phyloP scores from a whole-genome alignment of 2,888 invertebrate genomes.

The Hyposoter didymator region DNA sequence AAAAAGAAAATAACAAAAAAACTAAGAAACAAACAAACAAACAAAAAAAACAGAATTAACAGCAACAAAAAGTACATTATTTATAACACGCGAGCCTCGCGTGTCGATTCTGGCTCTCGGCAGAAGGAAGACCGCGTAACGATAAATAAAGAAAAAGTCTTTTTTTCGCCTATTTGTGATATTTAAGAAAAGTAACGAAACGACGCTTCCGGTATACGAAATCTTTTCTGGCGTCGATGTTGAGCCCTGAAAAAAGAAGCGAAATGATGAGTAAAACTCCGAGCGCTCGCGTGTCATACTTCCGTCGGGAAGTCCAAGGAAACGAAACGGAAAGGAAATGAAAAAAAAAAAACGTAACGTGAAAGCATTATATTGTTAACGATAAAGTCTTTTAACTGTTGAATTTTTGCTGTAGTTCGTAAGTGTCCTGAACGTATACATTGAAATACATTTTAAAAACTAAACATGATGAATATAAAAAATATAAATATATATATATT shows the following conservation, averaged over 20 bases:
- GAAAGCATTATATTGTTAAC: slow-evolving; percentile 70
- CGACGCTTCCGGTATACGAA: slow-evolving; percentile 67
- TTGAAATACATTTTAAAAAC: slow-evolving; percentile 73
- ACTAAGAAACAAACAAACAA: too few relatives aligned
- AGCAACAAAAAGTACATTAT: slow-evolving; percentile 59
- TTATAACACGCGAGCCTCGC: slow-evolving; percentile 62
- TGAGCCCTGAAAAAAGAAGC: slow-evolving; percentile 28
- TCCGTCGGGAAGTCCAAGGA: slow-evolving; percentile 17
- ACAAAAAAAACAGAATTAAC: background rate
- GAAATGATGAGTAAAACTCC: slow-evolving; percentile 4
- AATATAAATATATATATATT: slow-evolving; percentile 72
- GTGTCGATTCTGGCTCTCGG: slow-evolving; percentile 44
- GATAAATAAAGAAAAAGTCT: slow-evolving; percentile 14
- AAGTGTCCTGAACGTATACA: slow-evolving; percentile 82
- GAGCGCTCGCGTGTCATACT: slow-evolving; percentile 16
- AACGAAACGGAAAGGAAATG: background rate
- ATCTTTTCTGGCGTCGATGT: slow-evolving; percentile 48
- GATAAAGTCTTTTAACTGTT: slow-evolving; percentile 82
- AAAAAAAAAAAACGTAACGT: slow-evolving; percentile 20
- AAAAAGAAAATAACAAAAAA: background rate
- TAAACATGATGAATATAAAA: slow-evolving; percentile 31
- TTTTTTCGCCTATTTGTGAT: slow-evolving; percentile 66
- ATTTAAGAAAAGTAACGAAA: slow-evolving; percentile 54
- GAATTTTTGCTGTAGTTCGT: slow-evolving; percentile 82
- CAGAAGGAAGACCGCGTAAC: slow-evolving; percentile 5